Evolutionary conservation across 2,888 invertebrate species (phyloP), one percentile per base, ranked within the genome.

Genomic region (Nomada hirtipes): DNA sequence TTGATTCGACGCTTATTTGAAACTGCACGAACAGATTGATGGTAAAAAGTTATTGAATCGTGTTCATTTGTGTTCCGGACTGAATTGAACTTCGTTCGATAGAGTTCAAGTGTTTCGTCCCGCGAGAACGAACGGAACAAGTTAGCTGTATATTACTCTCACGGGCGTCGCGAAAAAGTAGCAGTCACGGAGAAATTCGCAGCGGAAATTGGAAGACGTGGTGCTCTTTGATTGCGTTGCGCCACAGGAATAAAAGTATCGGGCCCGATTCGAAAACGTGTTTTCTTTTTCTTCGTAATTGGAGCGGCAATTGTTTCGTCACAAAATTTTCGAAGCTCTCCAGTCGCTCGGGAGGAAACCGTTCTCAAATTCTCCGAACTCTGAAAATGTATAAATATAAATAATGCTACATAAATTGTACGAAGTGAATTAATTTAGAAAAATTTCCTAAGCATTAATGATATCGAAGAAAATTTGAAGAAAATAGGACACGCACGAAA

Each of bases 101-200:
- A 52, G 65, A 70, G 79, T 77, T 70, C 26, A 11, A 59, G 47
- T 26, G 64, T 65, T 60, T 70, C 29, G 78, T 70, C 78, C 78
- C 65, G 64, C 53, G 70, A 60, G 78, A 36, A 13, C 44, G 52
- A 59, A 70, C 18, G 20, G 65, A 18, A 52, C 53, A 68, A 47
- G 44, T 7, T 26, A 20, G 44, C 47, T 2, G 9, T 9, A 44
- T 18, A 60, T 77, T 53, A 78, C 10, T 59, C 50, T 55, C 42
- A 26, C 36, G 70, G 23, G 64, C 42, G n/a, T 70, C 20, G 29
- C 50, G 57, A 57, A 20, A 53, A 57, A 76, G 57, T 50, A 13
- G 1, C 60, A 18, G 55, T 29, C 23, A 20, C 20, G 52, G 50
- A 4, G 50, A 69, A 76, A 57, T 70, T 79, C 64, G 69, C 64